Evolutionary conservation across 2,888 invertebrate genomes (phyloP).

Genomic region (Eudasyphora cyanicolor): DNA sequence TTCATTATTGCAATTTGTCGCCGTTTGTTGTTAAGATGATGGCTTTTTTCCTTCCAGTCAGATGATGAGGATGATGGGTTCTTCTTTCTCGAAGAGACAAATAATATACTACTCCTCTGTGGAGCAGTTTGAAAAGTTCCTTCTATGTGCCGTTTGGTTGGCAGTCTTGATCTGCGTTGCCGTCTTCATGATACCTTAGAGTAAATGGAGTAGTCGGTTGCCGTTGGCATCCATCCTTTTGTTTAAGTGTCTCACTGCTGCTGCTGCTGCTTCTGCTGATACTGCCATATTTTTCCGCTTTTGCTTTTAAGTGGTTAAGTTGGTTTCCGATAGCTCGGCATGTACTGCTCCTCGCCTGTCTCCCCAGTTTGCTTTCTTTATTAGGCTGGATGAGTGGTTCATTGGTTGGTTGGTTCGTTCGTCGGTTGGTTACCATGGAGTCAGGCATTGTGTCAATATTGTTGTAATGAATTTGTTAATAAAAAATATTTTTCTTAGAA

Average conservation of each 20-base stretch:
- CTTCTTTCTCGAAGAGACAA: too few relatives aligned
- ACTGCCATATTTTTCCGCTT: slow-evolving; percentile 60
- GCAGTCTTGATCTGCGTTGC: background rate
- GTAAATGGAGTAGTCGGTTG: slow-evolving; percentile 24
- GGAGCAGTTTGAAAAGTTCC: slow-evolving; percentile 11
- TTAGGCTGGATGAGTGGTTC: background rate
- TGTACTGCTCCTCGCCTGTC: background rate
- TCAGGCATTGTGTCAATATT: slow-evolving; percentile 62
- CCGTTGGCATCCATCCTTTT: slow-evolving; percentile 54
- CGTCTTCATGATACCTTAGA: background rate
- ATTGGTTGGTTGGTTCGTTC: slow-evolving; percentile 3
- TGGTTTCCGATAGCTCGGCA: slow-evolving; percentile 57
- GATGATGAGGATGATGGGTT: too few relatives aligned
- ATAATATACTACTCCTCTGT: slow-evolving; percentile 42
- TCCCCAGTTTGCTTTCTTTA: background rate
- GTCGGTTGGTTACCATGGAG: slow-evolving; percentile 53
- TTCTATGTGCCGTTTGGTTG: slow-evolving; percentile 1
- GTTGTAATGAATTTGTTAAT: slow-evolving; percentile 66
- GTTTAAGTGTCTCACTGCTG: slow-evolving; percentile 40
- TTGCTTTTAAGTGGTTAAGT: slow-evolving; percentile 64
- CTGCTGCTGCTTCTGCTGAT: slow-evolving; percentile 14
- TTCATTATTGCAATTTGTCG: slow-evolving; percentile 78
- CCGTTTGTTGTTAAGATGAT: slow-evolving; percentile 66
- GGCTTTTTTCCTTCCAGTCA: slow-evolving; percentile 35
- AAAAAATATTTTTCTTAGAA: slow-evolving; percentile 65